Conservation (phyloP, 2,797 vertebrate species). For the Xenops minutus region DNA sequence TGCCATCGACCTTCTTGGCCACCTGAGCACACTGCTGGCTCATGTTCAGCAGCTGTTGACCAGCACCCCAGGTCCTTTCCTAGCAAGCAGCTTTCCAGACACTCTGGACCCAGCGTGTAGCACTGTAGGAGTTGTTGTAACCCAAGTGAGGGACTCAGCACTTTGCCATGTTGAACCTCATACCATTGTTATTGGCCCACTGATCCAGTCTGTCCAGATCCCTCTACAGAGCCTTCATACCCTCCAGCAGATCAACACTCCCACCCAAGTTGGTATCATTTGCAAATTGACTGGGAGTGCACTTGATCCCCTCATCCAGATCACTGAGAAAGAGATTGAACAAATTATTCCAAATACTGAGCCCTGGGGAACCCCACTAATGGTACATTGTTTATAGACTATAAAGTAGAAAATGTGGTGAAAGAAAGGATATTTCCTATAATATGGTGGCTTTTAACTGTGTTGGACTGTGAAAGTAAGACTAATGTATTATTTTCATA, state of each 20-base stretch:
- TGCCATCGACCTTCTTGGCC: not conserved
- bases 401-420: not conserved
- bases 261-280: not conserved
- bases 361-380: not conserved
- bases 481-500: not conserved
- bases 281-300: not conserved
- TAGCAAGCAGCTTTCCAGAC: not conserved
- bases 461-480: not conserved
- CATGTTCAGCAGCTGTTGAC: not conserved
- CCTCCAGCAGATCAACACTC: not conserved
- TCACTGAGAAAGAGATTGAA: not conserved
- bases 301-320: not conserved
- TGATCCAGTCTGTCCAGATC: not conserved
- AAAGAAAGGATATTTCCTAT: not conserved
- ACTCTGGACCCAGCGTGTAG: not conserved
- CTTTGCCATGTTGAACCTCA: not conserved
- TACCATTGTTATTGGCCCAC: not conserved
- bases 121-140: accelerated
- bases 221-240: not conserved
- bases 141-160: not conserved
- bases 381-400: not conserved
- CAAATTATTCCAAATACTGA: not conserved
- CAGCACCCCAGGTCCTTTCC: not conserved
- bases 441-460: not conserved
- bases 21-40: accelerated